A percentile compares a stretch with the other conserved stretches of the same genome.
phyloP scores from a whole-genome alignment of 1,140 invertebrate species.

The Parasteatoda tepidariorum region DNA sequence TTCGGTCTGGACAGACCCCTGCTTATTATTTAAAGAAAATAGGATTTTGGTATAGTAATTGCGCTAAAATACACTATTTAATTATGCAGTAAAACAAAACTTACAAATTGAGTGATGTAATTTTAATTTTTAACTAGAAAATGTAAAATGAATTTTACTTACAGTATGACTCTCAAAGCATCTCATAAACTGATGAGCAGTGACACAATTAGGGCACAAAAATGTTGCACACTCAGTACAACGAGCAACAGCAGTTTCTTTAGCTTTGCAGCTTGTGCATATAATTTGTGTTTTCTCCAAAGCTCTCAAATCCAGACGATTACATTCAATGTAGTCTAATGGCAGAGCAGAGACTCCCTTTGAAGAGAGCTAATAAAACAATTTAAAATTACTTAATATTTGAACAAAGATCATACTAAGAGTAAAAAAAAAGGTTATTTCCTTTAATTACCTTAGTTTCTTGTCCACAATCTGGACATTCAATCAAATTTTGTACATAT shows the following conservation, averaged over 20 bases:
- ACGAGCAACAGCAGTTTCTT: constrained; percentile 88
- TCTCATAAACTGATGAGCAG: constrained; percentile 90
- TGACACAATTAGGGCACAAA: constrained; percentile 91
- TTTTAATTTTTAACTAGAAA: too few relatives aligned
- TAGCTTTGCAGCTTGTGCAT: constrained; percentile 89
- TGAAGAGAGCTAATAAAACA: constrained; percentile 19
- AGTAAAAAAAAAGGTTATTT: too few relatives aligned
- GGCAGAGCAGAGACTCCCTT: constrained; percentile 80
- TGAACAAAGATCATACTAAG: too few relatives aligned
- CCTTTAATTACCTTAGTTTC: constrained; percentile 76
- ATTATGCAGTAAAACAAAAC: too few relatives aligned
- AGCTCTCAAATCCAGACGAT: constrained; percentile 85
- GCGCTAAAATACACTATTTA: too few relatives aligned
- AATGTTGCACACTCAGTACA: constrained; percentile 94
- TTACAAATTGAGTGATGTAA: background rate
- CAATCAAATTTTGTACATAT: constrained; percentile 62
- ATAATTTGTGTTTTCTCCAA: constrained; percentile 80
- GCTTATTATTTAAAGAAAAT: too few relatives aligned
- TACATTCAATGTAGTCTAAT: constrained; percentile 85
- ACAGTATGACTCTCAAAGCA: constrained; percentile 89
- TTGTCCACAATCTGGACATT: constrained; percentile 86
- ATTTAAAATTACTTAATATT: background rate
- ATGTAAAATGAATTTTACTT: constrained; percentile 11
- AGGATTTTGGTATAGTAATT: too few relatives aligned
- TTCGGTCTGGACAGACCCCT: too few relatives aligned